Conservation (phyloP, 2,888 invertebrate genomes). For the Apamea anceps region DNA sequence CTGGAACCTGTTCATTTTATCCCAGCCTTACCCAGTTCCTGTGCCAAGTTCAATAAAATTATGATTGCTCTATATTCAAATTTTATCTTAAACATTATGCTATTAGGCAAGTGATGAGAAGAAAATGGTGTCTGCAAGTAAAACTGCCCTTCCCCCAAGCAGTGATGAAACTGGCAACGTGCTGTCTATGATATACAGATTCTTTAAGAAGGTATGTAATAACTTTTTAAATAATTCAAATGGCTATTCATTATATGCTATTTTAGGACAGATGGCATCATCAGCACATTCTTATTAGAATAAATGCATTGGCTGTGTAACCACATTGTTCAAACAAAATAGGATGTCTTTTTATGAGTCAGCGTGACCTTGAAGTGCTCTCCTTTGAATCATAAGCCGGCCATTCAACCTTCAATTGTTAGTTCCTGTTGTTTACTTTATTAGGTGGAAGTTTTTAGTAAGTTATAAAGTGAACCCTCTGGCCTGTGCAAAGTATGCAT, state of each 20-base stretch:
- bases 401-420: conserved; percentile 74
- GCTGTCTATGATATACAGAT: conserved; percentile 90
- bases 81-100: neutral
- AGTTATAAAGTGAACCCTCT: conserved; percentile 16
- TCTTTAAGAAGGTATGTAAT: conserved; percentile 91
- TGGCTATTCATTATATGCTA: conserved; percentile 28
- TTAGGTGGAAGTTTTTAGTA: conserved; percentile 13
- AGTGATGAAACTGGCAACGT: conserved; percentile 88
- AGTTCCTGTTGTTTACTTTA: conserved; percentile 54
- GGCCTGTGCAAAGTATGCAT: neutral
- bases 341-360: conserved; percentile 73
- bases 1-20: conserved; percentile 4
- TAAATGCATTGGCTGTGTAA: conserved; percentile 35
- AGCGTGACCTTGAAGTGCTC: conserved; percentile 74
- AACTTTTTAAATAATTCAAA: conserved; percentile 11
- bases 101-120: conserved; percentile 78
- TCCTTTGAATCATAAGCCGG: conserved; percentile 75
- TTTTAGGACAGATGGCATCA: conserved; percentile 46
- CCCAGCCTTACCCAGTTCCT: neutral
- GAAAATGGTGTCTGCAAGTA: conserved; percentile 85
- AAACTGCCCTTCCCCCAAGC: conserved; percentile 83
- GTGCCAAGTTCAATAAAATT: too few relatives aligned
- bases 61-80: neutral
- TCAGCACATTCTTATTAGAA: conserved; percentile 28
- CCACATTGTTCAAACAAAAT: conserved; percentile 68